A percentile compares a stretch with the other conserved stretches of the same genome.
phyloP scores from a whole-genome alignment of 2,113 vertebrate genomes.

The Thomomys bottae region DNA sequence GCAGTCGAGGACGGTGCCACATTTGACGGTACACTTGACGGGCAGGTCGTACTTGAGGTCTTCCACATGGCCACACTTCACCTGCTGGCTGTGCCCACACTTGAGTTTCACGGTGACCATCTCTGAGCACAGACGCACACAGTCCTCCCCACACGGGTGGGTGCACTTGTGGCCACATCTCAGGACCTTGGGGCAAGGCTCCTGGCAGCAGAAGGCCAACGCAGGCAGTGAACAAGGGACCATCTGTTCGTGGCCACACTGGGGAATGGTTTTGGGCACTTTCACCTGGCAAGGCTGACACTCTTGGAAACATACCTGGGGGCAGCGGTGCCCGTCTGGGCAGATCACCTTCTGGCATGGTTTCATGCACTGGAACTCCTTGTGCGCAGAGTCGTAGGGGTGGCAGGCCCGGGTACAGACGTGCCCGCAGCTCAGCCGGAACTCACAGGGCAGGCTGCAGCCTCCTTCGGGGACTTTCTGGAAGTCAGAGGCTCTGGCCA shows the following conservation, averaged over 20 bases:
- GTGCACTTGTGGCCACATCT: slow-evolving; percentile 90
- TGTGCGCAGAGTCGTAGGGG: slow-evolving; percentile 91
- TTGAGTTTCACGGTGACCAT: slow-evolving; percentile 82
- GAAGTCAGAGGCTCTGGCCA: slow-evolving; percentile 88
- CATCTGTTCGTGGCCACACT: slow-evolving; percentile 91
- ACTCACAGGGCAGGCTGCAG: slow-evolving; percentile 92
- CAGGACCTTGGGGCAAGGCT: slow-evolving; percentile 88
- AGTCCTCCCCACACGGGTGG: slow-evolving; percentile 86
- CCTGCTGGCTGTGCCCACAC: slow-evolving; percentile 90
- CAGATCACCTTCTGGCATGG: slow-evolving; percentile 91
- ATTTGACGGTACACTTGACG: slow-evolving; percentile 84
- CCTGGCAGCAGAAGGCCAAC: slow-evolving; percentile 84
- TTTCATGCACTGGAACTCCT: slow-evolving; percentile 89
- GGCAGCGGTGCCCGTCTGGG: slow-evolving; percentile 88
- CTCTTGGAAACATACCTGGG: slow-evolving; percentile 81
- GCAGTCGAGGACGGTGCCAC: slow-evolving; percentile 86
- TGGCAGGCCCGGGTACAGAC: slow-evolving; percentile 93
- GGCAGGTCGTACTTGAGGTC: slow-evolving; percentile 37
- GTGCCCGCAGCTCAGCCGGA: slow-evolving; percentile 92
- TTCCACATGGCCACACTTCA: slow-evolving; percentile 83
- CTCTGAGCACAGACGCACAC: slow-evolving; percentile 83
- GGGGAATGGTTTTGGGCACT: slow-evolving; percentile 88
- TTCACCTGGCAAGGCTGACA: slow-evolving; percentile 88
- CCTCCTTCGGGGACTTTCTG: slow-evolving; percentile 93
- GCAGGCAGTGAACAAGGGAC: slow-evolving; percentile 90